Conservation (phyloP, 1,140 invertebrate genomes). For the Hypothenemus hampei region DNA sequence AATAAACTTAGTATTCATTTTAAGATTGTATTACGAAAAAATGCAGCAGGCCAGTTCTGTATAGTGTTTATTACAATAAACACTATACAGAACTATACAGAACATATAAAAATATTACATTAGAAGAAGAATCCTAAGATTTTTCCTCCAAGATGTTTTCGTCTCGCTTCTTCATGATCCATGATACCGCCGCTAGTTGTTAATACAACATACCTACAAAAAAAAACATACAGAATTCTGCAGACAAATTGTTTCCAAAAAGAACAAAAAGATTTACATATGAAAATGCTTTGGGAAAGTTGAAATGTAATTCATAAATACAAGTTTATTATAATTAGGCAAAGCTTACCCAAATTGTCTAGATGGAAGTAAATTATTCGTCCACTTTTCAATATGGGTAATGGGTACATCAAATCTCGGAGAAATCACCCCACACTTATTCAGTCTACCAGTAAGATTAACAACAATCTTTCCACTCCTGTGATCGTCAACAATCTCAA, state of each 20-base stretch:
- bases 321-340: too few relatives aligned
- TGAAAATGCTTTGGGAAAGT: too few relatives aligned
- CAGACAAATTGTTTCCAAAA: too few relatives aligned
- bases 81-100: too few relatives aligned
- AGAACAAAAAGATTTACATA: too few relatives aligned
- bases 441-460: conserved; percentile 95
- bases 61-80: too few relatives aligned
- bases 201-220: conserved; percentile 88
- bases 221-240: too few relatives aligned
- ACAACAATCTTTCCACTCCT: conserved; percentile 98
- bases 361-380: conserved; percentile 93
- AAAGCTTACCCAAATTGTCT: conserved; percentile 98
- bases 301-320: too few relatives aligned
- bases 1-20: too few relatives aligned
- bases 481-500: conserved; percentile 99
- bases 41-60: too few relatives aligned
- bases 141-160: conserved; percentile 99
- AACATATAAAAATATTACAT: conserved; percentile 49
- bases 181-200: conserved; percentile 99
- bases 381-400: conserved; percentile 97
- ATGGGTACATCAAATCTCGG: conserved; percentile 95
- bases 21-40: too few relatives aligned
- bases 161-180: conserved; percentile 99
- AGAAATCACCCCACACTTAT: conserved; percentile 94
- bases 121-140: conserved; percentile 99